These are phyloP conservation scores for Nymphalis polychloros DNA, from an alignment of 2,888 invertebrate genomes.

Conservation along the genomic window DNA sequence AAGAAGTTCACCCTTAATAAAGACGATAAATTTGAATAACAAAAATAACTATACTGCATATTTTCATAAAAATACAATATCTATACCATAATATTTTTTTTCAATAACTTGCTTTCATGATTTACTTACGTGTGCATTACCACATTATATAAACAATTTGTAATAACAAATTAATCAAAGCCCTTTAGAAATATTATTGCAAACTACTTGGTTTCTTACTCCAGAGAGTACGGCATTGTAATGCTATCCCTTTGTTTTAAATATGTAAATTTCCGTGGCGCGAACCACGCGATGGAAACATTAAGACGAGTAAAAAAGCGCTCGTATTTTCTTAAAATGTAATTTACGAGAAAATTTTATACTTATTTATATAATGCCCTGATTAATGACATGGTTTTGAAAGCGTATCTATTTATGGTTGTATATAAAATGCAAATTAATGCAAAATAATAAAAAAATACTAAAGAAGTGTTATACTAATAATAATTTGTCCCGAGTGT, in stretches of 20 bases:
- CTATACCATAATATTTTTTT: not conserved
- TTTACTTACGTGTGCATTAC: too few relatives aligned
- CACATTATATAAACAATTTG: not conserved
- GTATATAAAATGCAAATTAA: too few relatives aligned
- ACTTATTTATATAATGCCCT: not conserved
- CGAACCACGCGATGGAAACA: constrained; percentile 21
- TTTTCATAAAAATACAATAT: not conserved
- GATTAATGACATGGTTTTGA: not conserved
- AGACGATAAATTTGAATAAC: not conserved
- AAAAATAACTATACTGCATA: not conserved
- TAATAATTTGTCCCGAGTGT: too few relatives aligned
- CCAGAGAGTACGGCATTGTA: not conserved
- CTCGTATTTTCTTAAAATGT: constrained; percentile 9
- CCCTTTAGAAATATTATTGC: constrained; percentile 2
- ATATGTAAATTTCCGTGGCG: constrained; percentile 16
- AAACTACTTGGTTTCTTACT: constrained; percentile 5
- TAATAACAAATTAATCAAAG: not conserved
- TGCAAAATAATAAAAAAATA: too few relatives aligned
- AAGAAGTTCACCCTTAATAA: not conserved
- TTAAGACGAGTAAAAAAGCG: constrained; percentile 16
- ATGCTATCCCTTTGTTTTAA: constrained; percentile 17
- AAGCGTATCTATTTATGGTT: not conserved
- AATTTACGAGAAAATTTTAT: constrained; percentile 5
- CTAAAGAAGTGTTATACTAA: too few relatives aligned
- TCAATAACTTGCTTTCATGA: too few relatives aligned